A percentile compares a stretch with the other conserved stretches of the same genome.
Conservation (phyloP, 2,888 invertebrate species). For the Sylvicola fuscatus region DNA sequence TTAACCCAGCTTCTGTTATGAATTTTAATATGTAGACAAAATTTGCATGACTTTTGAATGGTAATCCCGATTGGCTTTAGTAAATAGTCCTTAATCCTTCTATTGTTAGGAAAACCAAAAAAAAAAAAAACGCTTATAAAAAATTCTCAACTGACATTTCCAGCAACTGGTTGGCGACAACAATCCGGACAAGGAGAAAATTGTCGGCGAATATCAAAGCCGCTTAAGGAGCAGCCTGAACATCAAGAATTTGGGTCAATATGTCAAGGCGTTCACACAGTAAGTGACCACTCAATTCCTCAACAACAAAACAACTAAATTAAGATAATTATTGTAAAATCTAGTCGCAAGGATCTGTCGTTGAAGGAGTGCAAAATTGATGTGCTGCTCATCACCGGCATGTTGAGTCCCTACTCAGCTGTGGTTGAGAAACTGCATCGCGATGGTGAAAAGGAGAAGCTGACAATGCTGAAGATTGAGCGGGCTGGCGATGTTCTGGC, state of each 20-base stretch:
- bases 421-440: slow-evolving; percentile 63
- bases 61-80: no score
- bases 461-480: slow-evolving; percentile 68
- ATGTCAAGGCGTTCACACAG: slow-evolving; percentile 67
- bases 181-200: slow-evolving; percentile 46
- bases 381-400: slow-evolving; percentile 60
- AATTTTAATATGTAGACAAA: no score
- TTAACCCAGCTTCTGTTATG: no score
- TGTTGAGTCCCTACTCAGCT: slow-evolving; percentile 53
- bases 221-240: slow-evolving; percentile 55
- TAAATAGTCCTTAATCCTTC: no score
- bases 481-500: slow-evolving; percentile 70
- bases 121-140: no score
- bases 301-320: not conserved
- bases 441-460: slow-evolving; percentile 58
- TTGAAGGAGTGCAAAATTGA: slow-evolving; percentile 55
- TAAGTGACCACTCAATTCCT: slow-evolving; percentile 24
- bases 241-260: slow-evolving; percentile 59
- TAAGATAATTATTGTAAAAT: slow-evolving; percentile 2
- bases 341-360: slow-evolving; percentile 44
- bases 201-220: slow-evolving; percentile 54
- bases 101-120: no score
- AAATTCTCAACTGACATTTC: slow-evolving; percentile 2
- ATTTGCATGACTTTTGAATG: no score
- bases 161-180: slow-evolving; percentile 37